These are phyloP conservation scores for Paramormyrops hopkinsi DNA, from an alignment of 2,797 vertebrate species.

Conservation along the genomic window DNA sequence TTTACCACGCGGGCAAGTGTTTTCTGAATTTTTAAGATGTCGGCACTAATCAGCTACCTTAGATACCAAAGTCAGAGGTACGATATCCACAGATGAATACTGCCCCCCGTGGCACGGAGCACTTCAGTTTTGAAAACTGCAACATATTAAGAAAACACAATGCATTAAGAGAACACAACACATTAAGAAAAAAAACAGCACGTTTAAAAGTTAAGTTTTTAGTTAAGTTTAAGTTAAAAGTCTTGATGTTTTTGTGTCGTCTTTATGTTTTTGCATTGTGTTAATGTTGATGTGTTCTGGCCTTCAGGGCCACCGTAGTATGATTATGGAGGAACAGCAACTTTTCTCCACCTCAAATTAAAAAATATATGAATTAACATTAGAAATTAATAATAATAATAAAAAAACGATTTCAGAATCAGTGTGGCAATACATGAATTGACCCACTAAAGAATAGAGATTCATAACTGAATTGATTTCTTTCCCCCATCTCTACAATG, in stretches of 20 bases:
- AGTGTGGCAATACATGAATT: not conserved
- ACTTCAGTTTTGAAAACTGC: not conserved
- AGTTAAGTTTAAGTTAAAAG: no score
- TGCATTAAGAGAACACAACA: no score
- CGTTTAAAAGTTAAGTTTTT: not conserved
- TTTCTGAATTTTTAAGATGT: not conserved
- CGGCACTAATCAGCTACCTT: not conserved
- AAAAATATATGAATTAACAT: not conserved
- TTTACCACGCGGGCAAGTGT: not conserved
- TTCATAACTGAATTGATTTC: not conserved
- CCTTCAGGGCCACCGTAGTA: not conserved
- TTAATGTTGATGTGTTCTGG: not conserved
- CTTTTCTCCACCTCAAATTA: not conserved
- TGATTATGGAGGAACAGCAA: not conserved
- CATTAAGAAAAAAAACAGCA: not conserved
- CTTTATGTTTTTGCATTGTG: not conserved
- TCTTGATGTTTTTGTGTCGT: not conserved
- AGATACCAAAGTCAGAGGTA: not conserved
- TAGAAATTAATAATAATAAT: not conserved
- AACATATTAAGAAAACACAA: not conserved
- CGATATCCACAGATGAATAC: not conserved
- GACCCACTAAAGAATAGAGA: not conserved
- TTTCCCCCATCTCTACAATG: not conserved
- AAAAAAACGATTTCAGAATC: not conserved
- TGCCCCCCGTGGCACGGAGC: not conserved